phyloP scores from a whole-genome alignment of 1,140 invertebrate genomes.

The Brachionus koreanus region DNA sequence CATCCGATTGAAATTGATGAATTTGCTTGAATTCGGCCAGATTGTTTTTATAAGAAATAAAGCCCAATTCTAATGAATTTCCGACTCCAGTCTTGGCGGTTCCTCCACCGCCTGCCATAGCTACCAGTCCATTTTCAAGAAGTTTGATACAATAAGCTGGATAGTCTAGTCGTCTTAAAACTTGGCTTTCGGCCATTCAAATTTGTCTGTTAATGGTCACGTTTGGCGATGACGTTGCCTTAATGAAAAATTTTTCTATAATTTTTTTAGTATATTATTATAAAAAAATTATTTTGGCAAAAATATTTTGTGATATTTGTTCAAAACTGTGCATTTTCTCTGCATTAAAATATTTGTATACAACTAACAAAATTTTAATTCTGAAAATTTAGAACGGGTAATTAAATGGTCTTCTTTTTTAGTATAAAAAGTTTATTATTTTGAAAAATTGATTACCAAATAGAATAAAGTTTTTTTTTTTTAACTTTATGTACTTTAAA shows the following conservation, averaged over 20 bases:
- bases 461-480: too few species aligned
- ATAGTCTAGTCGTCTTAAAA: background rate
- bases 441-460: too few species aligned
- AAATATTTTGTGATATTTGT: background rate
- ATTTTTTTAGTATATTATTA: background rate
- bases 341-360: background rate
- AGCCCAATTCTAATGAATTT: constrained; percentile 15
- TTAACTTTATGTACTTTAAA: too few species aligned
- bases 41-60: background rate
- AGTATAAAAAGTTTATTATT: too few species aligned
- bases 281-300: background rate
- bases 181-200: constrained; percentile 18
- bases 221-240: constrained; percentile 18
- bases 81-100: constrained; percentile 24
- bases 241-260: background rate
- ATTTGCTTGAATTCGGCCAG: constrained; percentile 30
- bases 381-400: too few species aligned
- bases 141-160: constrained; percentile 36
- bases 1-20: constrained; percentile 11
- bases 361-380: background rate
- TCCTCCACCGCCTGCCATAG: constrained; percentile 21
- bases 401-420: too few species aligned
- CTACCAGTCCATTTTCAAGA: background rate
- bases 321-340: background rate
- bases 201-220: background rate